Evolutionary conservation across 2,113 vertebrate genomes (phyloP), one percentile per base, ranked within the genome.

Genomic region (Varanus komodoensis): DNA sequence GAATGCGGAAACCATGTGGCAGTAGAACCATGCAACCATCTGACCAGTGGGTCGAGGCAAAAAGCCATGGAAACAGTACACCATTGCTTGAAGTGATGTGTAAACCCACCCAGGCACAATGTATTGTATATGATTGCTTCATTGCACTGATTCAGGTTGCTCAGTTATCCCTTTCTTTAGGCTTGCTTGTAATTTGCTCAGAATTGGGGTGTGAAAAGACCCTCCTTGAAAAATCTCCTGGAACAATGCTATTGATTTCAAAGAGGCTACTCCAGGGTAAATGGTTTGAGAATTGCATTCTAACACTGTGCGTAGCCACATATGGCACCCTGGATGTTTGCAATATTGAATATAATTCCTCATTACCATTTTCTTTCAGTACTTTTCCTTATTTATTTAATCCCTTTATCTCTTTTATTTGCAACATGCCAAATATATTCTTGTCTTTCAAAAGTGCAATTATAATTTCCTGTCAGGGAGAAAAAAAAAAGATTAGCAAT

Each of bases 331-430:
- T 79, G 78, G n/a, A 74, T 87, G 48, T 12, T 89, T 89, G 74
- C 29, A 89, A 50, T 44, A 8, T 34, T n/a, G 68, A 71, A 2
- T 84, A 87, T 68, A 87, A 82, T 48, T 67, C 3, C 34, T 92
- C 77, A 86, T 91, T 89, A 86, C 3, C 85, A 89, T 92, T 87
- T 94, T 79, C 80, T 89, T 90, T 92, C 89, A 90, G 84, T 81
- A 77, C 23, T 92, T 94, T 61, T 14, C 32, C 23, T 82, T 87
- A 84, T 83, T 82, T 25, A 34, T 91, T 83, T 89, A 89, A 90
- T 92, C 84, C 6, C 80, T 87, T 81, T 89, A 89, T 91, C 85
- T 77, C 69, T 89, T 90, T 90, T 64, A 92, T 94, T 92, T 93
- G 87, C 73, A 92, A 2, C 15, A 64, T 86, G 44, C 80, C 84